Conservation (phyloP, 1,140 invertebrate species). For the Atta texana region DNA sequence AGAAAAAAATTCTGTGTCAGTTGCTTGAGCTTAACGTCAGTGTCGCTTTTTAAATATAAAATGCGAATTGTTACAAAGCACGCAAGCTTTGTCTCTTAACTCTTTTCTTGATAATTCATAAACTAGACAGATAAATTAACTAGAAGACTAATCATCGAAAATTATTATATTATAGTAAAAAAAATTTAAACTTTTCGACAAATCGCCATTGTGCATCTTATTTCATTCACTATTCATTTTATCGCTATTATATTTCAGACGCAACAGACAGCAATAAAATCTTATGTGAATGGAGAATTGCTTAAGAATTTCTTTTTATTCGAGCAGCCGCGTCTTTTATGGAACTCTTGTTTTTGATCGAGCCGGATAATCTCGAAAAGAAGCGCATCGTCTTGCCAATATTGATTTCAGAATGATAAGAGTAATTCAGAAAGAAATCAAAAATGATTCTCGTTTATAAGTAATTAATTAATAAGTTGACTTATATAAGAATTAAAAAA, state of each 20-base stretch:
- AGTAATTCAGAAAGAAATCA: too few species aligned
- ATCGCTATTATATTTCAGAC: neutral
- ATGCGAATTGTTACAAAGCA: slow-evolving; percentile 4
- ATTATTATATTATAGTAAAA: slow-evolving; percentile 1
- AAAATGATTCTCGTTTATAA: neutral
- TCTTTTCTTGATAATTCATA: neutral
- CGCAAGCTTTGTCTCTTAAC: neutral
- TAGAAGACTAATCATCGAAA: neutral
- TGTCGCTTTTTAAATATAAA: slow-evolving; percentile 48
- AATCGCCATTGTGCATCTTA: neutral
- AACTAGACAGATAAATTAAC: neutral
- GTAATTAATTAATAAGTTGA: slow-evolving; percentile 3
- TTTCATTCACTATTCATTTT: neutral
- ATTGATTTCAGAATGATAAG: neutral
- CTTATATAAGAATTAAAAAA: neutral
- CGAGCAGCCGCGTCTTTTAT: neutral
- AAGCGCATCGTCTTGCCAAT: neutral
- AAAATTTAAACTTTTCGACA: neutral
- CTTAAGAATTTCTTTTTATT: slow-evolving; percentile 8
- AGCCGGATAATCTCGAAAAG: slow-evolving; percentile 12
- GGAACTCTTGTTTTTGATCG: neutral
- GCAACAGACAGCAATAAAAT: neutral
- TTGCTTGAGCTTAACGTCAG: slow-evolving; percentile 62
- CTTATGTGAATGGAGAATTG: slow-evolving; percentile 18
- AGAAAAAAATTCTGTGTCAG: slow-evolving; percentile 39